Evolutionary conservation across 2,888 invertebrate species (phyloP).

Genomic region (Schrankia costaestrigalis): DNA sequence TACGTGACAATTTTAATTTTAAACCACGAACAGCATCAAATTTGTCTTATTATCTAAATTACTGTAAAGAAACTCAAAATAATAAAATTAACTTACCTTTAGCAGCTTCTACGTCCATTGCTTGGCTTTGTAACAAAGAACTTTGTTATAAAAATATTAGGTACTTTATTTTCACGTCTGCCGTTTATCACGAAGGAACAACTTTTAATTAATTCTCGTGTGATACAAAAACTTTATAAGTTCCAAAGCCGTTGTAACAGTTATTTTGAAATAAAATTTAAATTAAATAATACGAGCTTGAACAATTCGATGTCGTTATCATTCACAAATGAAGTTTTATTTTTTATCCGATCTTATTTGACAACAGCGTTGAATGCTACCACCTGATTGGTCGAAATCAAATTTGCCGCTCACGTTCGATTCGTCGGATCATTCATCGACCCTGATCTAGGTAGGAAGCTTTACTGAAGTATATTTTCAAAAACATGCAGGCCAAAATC

Average conservation of each 20-base stretch:
- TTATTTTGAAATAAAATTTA: slow-evolving; percentile 51
- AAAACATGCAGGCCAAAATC: no score
- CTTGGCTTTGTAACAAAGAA: slow-evolving; percentile 34
- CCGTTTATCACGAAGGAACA: slow-evolving; percentile 36
- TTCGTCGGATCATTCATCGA: slow-evolving; percentile 48
- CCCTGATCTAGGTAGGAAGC: slow-evolving; percentile 50
- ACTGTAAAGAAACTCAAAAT: no score
- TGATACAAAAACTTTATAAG: slow-evolving; percentile 40
- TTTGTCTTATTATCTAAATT: no score
- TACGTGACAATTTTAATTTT: no score
- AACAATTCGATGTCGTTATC: slow-evolving; percentile 42
- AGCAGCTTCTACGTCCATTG: slow-evolving; percentile 67
- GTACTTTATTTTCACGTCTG: slow-evolving; percentile 42
- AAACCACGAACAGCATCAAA: no score
- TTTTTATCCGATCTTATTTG: slow-evolving; percentile 36
- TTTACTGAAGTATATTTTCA: slow-evolving; percentile 23
- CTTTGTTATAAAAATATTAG: slow-evolving; percentile 16
- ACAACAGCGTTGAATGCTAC: slow-evolving; percentile 49
- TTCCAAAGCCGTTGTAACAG: slow-evolving; percentile 55
- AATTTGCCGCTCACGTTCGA: slow-evolving; percentile 56
- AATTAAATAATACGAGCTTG: slow-evolving; percentile 49
- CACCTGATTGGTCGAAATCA: slow-evolving; percentile 59
- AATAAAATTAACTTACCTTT: slow-evolving; percentile 57
- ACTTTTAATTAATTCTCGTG: slow-evolving; percentile 36
- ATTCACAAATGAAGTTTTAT: slow-evolving; percentile 35